Conservation (phyloP, 1,140 invertebrate genomes). For the Bombyx mandarina region DNA sequence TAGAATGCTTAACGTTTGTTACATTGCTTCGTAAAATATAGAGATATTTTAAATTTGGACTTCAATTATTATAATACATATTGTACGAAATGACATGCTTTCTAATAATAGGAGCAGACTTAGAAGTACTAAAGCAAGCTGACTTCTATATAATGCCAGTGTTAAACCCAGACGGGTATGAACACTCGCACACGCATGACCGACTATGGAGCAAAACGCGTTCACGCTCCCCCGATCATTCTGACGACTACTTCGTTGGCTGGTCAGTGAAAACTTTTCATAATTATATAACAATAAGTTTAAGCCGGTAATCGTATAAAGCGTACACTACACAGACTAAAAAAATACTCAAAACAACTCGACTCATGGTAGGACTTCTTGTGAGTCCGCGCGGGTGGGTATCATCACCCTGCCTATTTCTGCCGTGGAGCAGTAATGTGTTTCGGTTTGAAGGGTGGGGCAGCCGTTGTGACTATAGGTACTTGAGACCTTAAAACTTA, state of each 20-base stretch:
- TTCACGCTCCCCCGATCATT: conserved; percentile 67
- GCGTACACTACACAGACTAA: neutral
- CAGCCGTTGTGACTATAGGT: too few relatives aligned
- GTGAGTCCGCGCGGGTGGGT: too few relatives aligned
- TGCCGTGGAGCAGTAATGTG: too few relatives aligned
- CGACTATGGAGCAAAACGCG: conserved; percentile 87
- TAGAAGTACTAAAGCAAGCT: conserved; percentile 73
- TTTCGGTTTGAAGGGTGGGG: too few relatives aligned
- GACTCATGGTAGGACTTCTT: too few relatives aligned
- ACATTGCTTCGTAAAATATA: too few relatives aligned
- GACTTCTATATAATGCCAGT: conserved; percentile 86
- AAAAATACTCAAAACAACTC: too few relatives aligned
- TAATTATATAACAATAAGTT: too few relatives aligned
- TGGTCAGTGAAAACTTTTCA: conserved; percentile 37
- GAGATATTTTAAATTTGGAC: too few relatives aligned
- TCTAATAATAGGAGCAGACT: conserved; percentile 51
- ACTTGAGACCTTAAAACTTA: too few relatives aligned
- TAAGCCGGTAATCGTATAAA: neutral
- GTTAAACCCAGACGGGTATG: conserved; percentile 87
- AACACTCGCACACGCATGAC: conserved; percentile 80
- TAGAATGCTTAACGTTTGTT: too few relatives aligned
- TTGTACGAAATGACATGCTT: neutral
- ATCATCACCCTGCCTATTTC: too few relatives aligned
- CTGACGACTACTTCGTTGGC: conserved; percentile 56
- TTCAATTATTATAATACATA: conserved; percentile 1